Evolutionary conservation across 2,797 vertebrate species (phyloP), one percentile per base, ranked within the genome.

Genomic region (Ceryle rudis): DNA sequence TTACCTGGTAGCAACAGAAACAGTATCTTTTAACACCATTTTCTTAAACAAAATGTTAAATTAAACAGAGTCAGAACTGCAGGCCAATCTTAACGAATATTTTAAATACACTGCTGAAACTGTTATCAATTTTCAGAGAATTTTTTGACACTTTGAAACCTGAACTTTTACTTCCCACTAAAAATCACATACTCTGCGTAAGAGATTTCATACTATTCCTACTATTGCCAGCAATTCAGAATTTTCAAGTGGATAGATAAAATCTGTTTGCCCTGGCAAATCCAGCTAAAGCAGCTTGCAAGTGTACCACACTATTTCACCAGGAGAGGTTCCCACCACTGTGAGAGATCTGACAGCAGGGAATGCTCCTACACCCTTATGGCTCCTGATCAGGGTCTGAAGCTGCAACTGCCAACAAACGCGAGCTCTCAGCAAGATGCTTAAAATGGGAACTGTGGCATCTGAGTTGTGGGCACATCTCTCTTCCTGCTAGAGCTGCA

Each of bases 291-390:
- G 64, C 71, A 51, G 29, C 23, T 14, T 47, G 39, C 2, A 9
- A 82, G 51, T 39, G 67, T 42, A 49, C n/a, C 39, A 51, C 37
- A 17, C 21, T 1, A 1, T 44, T 16, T 25, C 37, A 44, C 4
- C 1, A 2, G 35, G 20, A 91, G 10, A 71, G 17, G 28, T 26
- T 65, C 14, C 28, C 58, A 64, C 9, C 17, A 21, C 41, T 20
- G 17, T 3, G 5, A 52, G 35, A 72, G 5, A 47, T 31, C 49
- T 19, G 46, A 49, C 31, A 47, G 49, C 65, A 41, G 25, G 20
- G 33, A 70, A 35, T 3, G 62, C 31, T 37, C 26, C 21, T 29
- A 49, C 1, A 0, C 29, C 52, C 55, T 51, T 31, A 2, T 0
- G 1, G 35, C 5, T 2, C 31, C 46, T 19, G 29, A 8, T 31